Percentiles rank a stretch among this genome's conserved stretches.
phyloP scores from a whole-genome alignment of 2,797 vertebrate genomes.

The Carapus acus region DNA sequence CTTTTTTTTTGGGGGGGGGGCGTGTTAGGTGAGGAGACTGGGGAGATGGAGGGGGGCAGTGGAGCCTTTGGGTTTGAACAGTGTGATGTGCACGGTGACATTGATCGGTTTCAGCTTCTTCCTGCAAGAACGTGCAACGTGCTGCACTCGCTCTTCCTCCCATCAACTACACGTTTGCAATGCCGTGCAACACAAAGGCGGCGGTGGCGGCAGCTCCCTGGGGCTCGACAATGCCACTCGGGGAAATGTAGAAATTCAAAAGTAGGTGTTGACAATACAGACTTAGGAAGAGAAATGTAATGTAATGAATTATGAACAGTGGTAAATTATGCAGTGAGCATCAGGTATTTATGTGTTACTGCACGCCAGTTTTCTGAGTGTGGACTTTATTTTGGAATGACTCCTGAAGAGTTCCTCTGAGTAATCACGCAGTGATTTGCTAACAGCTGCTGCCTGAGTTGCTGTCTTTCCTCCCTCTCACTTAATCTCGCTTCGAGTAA shows the following conservation, averaged over 20 bases:
- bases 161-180: constrained; percentile 39
- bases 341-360: constrained; percentile 38
- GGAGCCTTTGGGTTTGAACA: constrained; percentile 14
- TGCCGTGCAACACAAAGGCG: constrained; percentile 33
- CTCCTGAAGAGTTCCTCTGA: constrained; percentile 12
- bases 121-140: constrained; percentile 15
- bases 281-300: constrained; percentile 3
- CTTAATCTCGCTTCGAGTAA: no score
- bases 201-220: constrained; percentile 17
- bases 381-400: constrained; percentile 8
- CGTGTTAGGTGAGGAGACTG: no score
- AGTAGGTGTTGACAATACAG: constrained; percentile 24
- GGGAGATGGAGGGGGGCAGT: no score
- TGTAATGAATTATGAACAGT: constrained; percentile 25
- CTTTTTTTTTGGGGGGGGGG: constrained; percentile 11
- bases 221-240: constrained; percentile 35
- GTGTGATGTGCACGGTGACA: constrained; percentile 14
- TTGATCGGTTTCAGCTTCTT: constrained; percentile 28
- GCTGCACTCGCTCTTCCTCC: constrained; percentile 19
- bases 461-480: constrained; percentile 11
- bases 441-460: constrained; percentile 11
- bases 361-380: constrained; percentile 21
- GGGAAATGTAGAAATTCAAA: constrained; percentile 40
- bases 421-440: constrained; percentile 31
- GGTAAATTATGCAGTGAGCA: constrained; percentile 45